These are phyloP conservation scores for Sarotherodon lohbergeri DNA, from an alignment of 2,113 vertebrate genomes.

Conservation along the genomic window DNA sequence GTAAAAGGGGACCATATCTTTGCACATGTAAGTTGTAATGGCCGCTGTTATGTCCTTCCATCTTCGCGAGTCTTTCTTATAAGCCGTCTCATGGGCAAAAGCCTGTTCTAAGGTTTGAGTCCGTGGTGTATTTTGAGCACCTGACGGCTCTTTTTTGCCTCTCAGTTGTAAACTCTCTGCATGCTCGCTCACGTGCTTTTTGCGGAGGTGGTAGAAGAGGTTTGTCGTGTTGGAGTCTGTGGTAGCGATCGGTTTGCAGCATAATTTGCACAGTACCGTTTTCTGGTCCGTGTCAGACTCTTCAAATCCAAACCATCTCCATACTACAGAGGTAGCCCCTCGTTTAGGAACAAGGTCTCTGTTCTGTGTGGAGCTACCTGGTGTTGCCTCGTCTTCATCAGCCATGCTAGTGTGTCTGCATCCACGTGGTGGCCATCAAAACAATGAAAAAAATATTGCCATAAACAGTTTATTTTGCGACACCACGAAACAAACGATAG, in stretches of 20 bases:
- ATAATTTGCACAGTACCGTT: neutral
- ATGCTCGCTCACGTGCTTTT: fast-evolving
- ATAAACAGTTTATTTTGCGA: neutral
- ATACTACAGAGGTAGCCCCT: neutral
- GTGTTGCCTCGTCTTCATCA: neutral
- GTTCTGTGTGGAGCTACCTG: neutral
- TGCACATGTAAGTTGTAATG: neutral
- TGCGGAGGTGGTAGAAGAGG: fast-evolving
- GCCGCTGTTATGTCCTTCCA: fast-evolving
- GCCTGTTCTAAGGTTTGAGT: fast-evolving
- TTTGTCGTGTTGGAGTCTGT: neutral
- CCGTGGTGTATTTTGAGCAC: neutral
- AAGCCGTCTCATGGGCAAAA: fast-evolving
- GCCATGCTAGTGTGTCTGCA: neutral
- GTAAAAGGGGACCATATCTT: neutral
- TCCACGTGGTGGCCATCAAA: neutral
- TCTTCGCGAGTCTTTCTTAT: fast-evolving
- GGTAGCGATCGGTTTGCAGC: fast-evolving
- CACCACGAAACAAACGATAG: neutral
- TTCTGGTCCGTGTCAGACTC: neutral
- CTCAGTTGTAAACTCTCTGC: neutral
- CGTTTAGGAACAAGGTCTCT: neutral
- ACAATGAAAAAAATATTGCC: fast-evolving
- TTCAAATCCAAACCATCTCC: neutral
- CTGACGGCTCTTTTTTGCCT: neutral